These are phyloP conservation scores for Brenthis daphne DNA, from an alignment of 2,888 invertebrate species.

Conservation along the genomic window DNA sequence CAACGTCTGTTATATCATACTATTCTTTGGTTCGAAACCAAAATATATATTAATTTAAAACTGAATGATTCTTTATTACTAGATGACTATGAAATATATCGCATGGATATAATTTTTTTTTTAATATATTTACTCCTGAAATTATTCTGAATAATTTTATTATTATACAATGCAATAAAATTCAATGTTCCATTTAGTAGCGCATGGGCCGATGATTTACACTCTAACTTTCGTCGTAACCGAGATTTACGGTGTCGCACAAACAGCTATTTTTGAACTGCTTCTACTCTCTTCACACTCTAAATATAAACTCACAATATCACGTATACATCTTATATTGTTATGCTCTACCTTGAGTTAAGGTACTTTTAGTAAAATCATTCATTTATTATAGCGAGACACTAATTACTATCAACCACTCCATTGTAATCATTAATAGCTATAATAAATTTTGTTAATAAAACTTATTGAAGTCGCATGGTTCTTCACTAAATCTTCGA, in stretches of 20 bases:
- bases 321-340: slow-evolving; percentile 59
- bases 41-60: too few relatives aligned
- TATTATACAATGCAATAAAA: slow-evolving; percentile 68
- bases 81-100: too few relatives aligned
- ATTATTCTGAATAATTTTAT: slow-evolving; percentile 64
- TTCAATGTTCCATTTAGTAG: slow-evolving; percentile 68
- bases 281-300: slow-evolving; percentile 73
- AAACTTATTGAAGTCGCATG: slow-evolving; percentile 36
- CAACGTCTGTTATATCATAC: too few relatives aligned
- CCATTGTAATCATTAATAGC: slow-evolving; percentile 40
- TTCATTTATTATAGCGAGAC: slow-evolving; percentile 42
- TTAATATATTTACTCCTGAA: slow-evolving; percentile 48
- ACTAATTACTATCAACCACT: slow-evolving; percentile 42
- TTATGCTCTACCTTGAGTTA: slow-evolving; percentile 64
- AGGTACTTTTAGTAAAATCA: slow-evolving; percentile 49
- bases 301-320: slow-evolving; percentile 76
- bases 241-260: slow-evolving; percentile 75
- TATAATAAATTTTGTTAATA: slow-evolving; percentile 37
- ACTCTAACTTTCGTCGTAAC: slow-evolving; percentile 68
- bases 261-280: slow-evolving; percentile 66
- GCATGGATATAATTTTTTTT: too few relatives aligned
- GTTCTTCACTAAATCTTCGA: slow-evolving; percentile 34
- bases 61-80: too few relatives aligned
- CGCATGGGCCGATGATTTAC: slow-evolving; percentile 68
- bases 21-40: too few relatives aligned